Percentiles rank a stretch among this genome's conserved stretches.
Conservation (phyloP, 2,888 invertebrate species). For the Atherix ibis region DNA sequence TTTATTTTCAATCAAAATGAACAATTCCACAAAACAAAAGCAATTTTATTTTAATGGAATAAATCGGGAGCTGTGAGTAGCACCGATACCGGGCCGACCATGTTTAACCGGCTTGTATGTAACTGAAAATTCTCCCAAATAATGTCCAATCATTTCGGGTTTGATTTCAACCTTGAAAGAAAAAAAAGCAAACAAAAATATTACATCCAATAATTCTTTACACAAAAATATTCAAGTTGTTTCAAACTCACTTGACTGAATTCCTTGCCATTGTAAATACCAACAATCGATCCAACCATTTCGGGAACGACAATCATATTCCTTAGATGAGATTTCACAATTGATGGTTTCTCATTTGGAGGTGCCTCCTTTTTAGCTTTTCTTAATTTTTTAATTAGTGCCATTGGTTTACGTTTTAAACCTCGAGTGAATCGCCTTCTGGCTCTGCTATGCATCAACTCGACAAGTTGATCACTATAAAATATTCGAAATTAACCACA, state of each 20-base stretch:
- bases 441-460: constrained; percentile 76
- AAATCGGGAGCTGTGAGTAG: constrained; percentile 83
- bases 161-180: constrained; percentile 50
- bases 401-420: constrained; percentile 74
- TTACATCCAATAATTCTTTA: neutral
- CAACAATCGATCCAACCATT: constrained; percentile 94
- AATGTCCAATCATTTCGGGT: constrained; percentile 89
- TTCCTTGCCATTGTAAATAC: constrained; percentile 87
- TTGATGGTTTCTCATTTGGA: constrained; percentile 86
- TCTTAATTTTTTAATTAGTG: constrained; percentile 76
- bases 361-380: constrained; percentile 82
- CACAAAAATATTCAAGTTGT: too few relatives aligned
- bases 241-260: constrained; percentile 82
- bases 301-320: constrained; percentile 95
- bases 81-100: constrained; percentile 87
- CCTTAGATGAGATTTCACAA: constrained; percentile 87
- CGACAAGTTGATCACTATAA: too few relatives aligned
- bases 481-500: too few relatives aligned
- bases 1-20: too few relatives aligned
- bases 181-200: neutral
- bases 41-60: constrained; percentile 67
- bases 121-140: constrained; percentile 79
- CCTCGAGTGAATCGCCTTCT: constrained; percentile 78
- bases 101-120: constrained; percentile 89
- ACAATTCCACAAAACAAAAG: too few relatives aligned